Evolutionary conservation across 2,797 vertebrate genomes (phyloP).

Genomic region (Leucoraja ocellata): DNA sequence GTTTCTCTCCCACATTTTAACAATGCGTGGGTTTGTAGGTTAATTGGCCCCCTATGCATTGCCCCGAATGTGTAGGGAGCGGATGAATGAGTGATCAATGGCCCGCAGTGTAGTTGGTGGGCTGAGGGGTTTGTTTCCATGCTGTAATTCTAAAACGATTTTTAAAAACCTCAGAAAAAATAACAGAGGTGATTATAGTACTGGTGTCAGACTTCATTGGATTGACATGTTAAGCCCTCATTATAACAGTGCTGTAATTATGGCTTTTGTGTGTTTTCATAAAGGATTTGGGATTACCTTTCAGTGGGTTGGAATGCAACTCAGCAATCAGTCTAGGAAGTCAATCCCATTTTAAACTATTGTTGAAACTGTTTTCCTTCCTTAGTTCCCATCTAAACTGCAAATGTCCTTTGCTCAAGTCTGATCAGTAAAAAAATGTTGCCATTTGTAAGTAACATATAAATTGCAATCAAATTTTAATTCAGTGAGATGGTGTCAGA

Average conservation of each 20-base stretch:
- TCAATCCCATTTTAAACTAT: conserved; percentile 5
- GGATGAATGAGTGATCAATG: no score
- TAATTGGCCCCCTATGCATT: no score
- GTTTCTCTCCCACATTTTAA: no score
- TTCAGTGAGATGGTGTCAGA: neutral
- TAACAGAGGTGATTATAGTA: neutral
- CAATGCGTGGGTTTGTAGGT: no score
- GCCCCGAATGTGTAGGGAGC: no score
- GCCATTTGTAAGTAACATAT: neutral
- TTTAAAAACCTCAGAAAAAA: no score
- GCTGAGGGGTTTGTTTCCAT: no score
- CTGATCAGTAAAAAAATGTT: neutral
- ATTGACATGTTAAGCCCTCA: neutral
- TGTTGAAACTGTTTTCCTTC: neutral
- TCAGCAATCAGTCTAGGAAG: neutral
- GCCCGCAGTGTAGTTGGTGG: no score
- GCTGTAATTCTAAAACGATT: no score
- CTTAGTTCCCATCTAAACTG: neutral
- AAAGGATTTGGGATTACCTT: neutral
- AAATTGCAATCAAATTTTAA: neutral
- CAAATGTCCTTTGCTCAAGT: neutral
- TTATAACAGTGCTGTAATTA: neutral
- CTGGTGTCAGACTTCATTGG: neutral
- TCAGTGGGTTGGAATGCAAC: neutral
- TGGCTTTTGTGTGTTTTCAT: neutral